Evolutionary conservation across 1,140 invertebrate genomes (phyloP), one percentile per base, ranked within the genome.

Genomic region (Anoplophora glabripennis): DNA sequence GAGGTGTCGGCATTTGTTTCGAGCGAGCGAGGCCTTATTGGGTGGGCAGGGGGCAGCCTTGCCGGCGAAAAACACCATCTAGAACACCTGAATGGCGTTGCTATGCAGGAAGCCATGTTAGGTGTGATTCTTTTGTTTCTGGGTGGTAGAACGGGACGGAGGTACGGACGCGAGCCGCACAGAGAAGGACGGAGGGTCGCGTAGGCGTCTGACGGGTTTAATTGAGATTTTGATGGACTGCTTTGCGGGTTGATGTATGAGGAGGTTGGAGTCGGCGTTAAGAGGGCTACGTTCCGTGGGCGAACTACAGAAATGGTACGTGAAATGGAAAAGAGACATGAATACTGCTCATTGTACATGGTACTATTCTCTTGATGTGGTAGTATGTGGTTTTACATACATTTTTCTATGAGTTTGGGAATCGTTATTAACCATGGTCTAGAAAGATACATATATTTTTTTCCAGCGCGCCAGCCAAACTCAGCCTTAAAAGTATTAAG

Each of bases 81-180:
- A 66, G 59, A 70, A 67, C 66, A 72, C 64, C 66, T 70, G 70
- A 72, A 72, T 72, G 70, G 70, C 70, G 68, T 68, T 67, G 66
- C 64, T 48, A 69, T 67, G 63, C 63, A 71, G 66, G 70, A 67
- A 68, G 70, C 70, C 70, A 72, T 72, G 67, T 69, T 72, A 67
- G 62, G 60, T 57, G 68, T 59, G 65, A 67, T 60, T 67, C 68
- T 70, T 70, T 70, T 70, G 70, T 72, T 72, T 72, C 70, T 72
- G 68, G 70, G 70, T 72, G 70, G 70, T 70, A 72, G 66, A 71
- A 37, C 61, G 51, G 64, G 59, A 70, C 40, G 56, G 57, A 53
- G 9, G 17, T 28, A 65, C 42, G 17, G 54, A 15, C 7, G 3
- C 2, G 36, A 5, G 40, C 33, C 18, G 33, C 14, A 38, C 46